Conservation (phyloP, 2,797 vertebrate genomes). For the Chanos chanos region DNA sequence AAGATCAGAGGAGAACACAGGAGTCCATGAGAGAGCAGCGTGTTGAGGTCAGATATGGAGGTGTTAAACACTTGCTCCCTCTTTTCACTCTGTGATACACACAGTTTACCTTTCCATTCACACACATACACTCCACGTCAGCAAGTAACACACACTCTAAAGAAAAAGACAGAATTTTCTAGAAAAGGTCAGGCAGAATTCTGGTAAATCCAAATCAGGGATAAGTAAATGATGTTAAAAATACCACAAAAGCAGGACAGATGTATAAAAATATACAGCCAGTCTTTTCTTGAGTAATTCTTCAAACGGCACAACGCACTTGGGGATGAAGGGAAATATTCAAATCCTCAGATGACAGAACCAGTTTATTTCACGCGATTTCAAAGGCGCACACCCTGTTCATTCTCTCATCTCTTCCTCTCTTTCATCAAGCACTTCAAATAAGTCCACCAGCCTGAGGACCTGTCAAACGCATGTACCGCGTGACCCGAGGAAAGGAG, state of each 20-base stretch:
- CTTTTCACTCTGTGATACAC: not conserved
- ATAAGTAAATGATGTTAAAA: not conserved
- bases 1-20: too few species aligned
- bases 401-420: not conserved
- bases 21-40: too few species aligned
- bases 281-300: not conserved
- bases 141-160: not conserved
- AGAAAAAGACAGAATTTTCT: not conserved
- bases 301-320: slow-evolving; percentile 9
- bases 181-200: slow-evolving; percentile 1
- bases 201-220: not conserved
- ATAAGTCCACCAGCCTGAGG: not conserved
- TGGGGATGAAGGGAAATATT: not conserved
- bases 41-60: too few species aligned
- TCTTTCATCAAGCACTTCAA: slow-evolving; percentile 17
- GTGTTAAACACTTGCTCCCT: not conserved
- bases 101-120: not conserved
- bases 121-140: not conserved
- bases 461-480: slow-evolving; percentile 18
- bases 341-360: too few species aligned
- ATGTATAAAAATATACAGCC: slow-evolving; percentile 1
- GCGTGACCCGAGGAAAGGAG: slow-evolving; percentile 5
- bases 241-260: not conserved
- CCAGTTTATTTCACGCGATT: not conserved
- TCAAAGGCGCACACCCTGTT: not conserved